Base-by-base conservation (phyloP, 2,797 vertebrate species). In the Halcyon leucocephala region DNA sequence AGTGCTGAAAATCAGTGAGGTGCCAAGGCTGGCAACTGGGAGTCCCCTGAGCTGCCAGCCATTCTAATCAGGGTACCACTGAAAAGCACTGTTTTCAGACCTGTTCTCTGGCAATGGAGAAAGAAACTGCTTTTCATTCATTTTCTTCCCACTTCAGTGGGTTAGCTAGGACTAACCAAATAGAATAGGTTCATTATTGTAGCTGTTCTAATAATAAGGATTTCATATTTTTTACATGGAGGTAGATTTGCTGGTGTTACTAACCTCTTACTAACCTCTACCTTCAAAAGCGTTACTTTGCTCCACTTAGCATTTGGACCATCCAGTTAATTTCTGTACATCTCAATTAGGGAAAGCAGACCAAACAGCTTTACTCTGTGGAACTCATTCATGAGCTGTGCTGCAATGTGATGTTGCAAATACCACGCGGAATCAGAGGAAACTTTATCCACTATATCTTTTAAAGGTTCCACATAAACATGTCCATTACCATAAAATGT, bases 11-110 rank as follows among this genome's bases (percentile, higher is more conserved):
- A 94, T 44, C 94, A 95, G 81, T 4, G 7, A 95, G 94, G 82
- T 96, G 96, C 96, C 96, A 96, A 86, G 90, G 81, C 90, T 97
- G 97, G 94, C 95, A 97, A 81, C 49, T 5, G 41, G 16, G 74
- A 95, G 73, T 93, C 80, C 81, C 91, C 77, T 0, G 37, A 90
- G 90, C 84, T 24, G 13, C 9, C 51, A 93, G 91, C 90, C 92
- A 82, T 95, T 92, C 86, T 49, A 92, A 85, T 85, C 95, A 91
- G 95, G 95, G 84, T 31, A 79, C 61, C 1, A 8, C 84, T 95
- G 93, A 94, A 94, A 91, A 95, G 91, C 17, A 0, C 85, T 41
- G 65, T 20, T 90, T 67, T 16, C 39, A 72, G 93, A 91, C 82
- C 93, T 82, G 81, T 74, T 78, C 90, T 69, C 92, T 95, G 93